Percentiles rank a stretch among this genome's conserved stretches.
Evolutionary conservation across 2,113 vertebrate species (phyloP).

Genomic region (Oriolus oriolus): DNA sequence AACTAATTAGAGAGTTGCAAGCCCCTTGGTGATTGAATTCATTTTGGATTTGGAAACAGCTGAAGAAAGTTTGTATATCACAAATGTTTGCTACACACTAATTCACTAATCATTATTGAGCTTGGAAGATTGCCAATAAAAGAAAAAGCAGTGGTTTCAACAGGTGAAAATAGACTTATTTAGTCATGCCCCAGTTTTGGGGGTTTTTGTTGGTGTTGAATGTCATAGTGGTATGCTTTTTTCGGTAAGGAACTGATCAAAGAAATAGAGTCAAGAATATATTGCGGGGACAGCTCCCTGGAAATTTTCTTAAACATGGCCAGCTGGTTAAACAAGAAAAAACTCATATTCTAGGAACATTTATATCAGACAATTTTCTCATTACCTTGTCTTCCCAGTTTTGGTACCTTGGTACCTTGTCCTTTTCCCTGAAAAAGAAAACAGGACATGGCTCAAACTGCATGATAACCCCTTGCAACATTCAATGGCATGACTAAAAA

Average conservation of each 20-base stretch:
- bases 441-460: not conserved
- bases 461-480: not conserved
- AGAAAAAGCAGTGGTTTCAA: not conserved
- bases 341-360: not conserved
- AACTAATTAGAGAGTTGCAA: conserved; percentile 30
- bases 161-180: not conserved
- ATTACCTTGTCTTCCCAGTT: not conserved
- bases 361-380: not conserved
- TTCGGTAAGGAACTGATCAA: not conserved
- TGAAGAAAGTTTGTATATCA: conserved; percentile 5
- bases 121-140: not conserved
- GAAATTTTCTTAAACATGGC: not conserved
- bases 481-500: not conserved
- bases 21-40: not conserved
- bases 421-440: not conserved
- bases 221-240: not conserved
- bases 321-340: not conserved
- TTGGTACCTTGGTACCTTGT: not conserved
- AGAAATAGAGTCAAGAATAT: not conserved
- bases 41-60: conserved; percentile 15
- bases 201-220: not conserved
- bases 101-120: conserved; percentile 14
- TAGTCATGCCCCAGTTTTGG: not conserved
- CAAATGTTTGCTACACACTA: conserved; percentile 15
- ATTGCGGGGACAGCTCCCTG: not conserved